These are phyloP conservation scores for Oligia strigilis DNA, from an alignment of 2,888 invertebrate species.

Conservation along the genomic window DNA sequence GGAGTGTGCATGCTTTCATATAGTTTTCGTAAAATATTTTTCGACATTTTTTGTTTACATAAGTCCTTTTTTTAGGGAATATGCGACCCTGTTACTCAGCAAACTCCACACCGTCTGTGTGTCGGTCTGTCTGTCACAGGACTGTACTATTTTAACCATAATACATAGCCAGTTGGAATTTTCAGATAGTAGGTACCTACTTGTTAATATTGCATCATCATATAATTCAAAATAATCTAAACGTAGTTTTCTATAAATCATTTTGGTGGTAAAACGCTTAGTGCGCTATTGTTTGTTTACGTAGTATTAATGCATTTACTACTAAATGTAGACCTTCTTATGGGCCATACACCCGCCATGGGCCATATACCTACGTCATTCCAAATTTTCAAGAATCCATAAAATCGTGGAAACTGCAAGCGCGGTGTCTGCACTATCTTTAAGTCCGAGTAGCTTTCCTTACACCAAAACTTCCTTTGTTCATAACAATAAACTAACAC, in stretches of 20 bases:
- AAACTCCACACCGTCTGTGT: neutral
- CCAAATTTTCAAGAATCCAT: neutral
- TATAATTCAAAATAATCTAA: no score
- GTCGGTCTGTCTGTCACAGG: no score
- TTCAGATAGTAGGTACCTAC: neutral
- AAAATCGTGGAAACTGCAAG: neutral
- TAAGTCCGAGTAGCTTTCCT: neutral
- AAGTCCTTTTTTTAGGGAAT: neutral
- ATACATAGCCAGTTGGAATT: neutral
- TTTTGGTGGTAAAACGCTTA: neutral
- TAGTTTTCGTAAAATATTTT: neutral
- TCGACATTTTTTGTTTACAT: neutral
- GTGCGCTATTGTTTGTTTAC: neutral
- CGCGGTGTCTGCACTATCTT: neutral
- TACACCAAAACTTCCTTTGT: neutral
- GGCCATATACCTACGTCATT: neutral
- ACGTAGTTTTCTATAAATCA: neutral
- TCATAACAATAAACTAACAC: constrained; percentile 15
- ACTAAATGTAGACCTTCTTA: neutral
- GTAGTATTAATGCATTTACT: neutral
- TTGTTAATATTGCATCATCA: neutral
- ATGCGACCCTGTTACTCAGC: neutral
- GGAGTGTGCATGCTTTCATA: neutral
- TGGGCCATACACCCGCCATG: no score
- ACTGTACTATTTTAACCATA: neutral